A percentile compares a stretch with the other conserved stretches of the same genome.
Evolutionary conservation across 2,113 vertebrate species (phyloP).

Genomic region (Sterna hirundo): DNA sequence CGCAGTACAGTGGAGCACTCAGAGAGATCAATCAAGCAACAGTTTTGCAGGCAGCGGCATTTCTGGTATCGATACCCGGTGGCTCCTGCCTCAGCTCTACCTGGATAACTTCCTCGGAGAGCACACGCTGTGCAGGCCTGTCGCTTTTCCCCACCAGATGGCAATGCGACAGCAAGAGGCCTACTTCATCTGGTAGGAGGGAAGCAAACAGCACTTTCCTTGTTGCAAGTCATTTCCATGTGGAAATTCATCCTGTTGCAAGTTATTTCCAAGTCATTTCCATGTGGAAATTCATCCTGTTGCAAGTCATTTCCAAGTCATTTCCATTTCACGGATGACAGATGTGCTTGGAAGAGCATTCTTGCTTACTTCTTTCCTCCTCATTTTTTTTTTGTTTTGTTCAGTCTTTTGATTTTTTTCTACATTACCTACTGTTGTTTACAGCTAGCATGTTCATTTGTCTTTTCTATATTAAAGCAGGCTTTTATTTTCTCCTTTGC

Average conservation of each 20-base stretch:
- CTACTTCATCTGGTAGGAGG: background rate
- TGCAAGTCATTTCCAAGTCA: background rate
- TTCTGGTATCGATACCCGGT: background rate
- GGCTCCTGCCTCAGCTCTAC: background rate
- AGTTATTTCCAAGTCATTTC: background rate
- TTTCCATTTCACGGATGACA: background rate
- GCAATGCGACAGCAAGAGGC: conserved; percentile 34
- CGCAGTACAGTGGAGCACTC: rapidly evolving
- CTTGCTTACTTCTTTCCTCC: background rate
- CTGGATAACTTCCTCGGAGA: background rate
- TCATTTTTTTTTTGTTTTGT: background rate
- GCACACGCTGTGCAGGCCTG: background rate
- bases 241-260: background rate
- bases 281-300: background rate
- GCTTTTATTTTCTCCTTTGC: background rate
- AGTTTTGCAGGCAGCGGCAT: background rate
- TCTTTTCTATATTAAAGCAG: background rate
- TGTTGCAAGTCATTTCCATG: background rate
- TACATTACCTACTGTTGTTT: background rate
- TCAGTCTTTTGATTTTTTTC: background rate
- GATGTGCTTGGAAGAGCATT: background rate
- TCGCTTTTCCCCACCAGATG: conserved; percentile 17
- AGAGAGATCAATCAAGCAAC: background rate
- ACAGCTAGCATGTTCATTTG: background rate
- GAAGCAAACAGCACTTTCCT: background rate